phyloP scores from a whole-genome alignment of 2,113 vertebrate species.

The Paraplagusia blochii region DNA sequence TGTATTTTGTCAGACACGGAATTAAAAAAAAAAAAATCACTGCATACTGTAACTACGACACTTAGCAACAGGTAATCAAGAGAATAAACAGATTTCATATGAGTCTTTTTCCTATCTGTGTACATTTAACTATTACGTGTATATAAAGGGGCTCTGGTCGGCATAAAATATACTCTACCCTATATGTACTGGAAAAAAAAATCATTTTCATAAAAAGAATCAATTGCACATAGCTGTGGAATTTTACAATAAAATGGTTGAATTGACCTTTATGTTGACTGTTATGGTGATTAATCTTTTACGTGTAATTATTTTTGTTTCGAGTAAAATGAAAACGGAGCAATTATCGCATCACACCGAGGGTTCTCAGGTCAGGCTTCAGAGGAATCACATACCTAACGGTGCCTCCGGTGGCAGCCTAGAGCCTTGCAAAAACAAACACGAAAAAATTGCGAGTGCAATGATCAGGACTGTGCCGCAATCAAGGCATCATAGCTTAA shows the following conservation, averaged over 20 bases:
- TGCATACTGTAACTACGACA: slow-evolving; percentile 40
- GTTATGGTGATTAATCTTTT: slow-evolving; percentile 15
- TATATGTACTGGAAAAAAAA: slow-evolving; percentile 76
- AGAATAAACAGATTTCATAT: slow-evolving; percentile 44
- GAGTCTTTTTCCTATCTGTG: slow-evolving; percentile 64
- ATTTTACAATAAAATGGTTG: slow-evolving; percentile 94
- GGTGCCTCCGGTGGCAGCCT: too few species aligned
- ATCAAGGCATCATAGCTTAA: too few species aligned
- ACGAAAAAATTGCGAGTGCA: too few species aligned
- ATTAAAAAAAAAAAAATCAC: slow-evolving; percentile 55
- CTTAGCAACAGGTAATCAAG: slow-evolving; percentile 34
- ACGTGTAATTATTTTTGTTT: neutral
- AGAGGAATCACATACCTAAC: too few species aligned
- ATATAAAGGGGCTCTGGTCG: slow-evolving; percentile 52
- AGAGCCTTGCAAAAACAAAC: too few species aligned
- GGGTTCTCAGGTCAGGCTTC: too few species aligned
- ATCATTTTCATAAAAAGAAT: slow-evolving; percentile 79
- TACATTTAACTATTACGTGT: slow-evolving; percentile 64
- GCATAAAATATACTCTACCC: slow-evolving; percentile 56
- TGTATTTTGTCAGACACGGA: slow-evolving; percentile 66
- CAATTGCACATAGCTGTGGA: slow-evolving; percentile 84
- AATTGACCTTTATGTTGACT: slow-evolving; percentile 66
- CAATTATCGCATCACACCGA: too few species aligned
- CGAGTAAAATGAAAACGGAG: neutral
- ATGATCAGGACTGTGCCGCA: too few species aligned